phyloP scores from a whole-genome alignment of 1,140 invertebrate genomes.

The Metopolophium dirhodum region DNA sequence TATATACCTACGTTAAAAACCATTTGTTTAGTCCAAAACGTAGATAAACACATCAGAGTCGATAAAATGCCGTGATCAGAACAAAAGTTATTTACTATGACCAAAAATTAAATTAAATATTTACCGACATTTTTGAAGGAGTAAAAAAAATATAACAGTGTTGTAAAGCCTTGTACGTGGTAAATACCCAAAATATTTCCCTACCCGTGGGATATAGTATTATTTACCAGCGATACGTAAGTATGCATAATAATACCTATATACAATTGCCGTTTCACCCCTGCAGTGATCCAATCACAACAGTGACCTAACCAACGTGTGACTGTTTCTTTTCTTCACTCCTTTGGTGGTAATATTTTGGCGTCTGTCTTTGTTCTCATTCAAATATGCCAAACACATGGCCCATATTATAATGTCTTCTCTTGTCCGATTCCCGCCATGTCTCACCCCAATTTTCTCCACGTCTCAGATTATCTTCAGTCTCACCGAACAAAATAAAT shows the following conservation, averaged over 20 bases:
- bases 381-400: constrained; percentile 11
- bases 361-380: not conserved
- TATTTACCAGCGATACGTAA: not conserved
- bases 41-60: not conserved
- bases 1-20: not conserved
- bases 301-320: not conserved
- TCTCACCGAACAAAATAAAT: not conserved
- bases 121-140: not conserved
- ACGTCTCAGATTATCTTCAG: not conserved
- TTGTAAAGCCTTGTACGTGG: not conserved
- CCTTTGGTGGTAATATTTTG: not conserved
- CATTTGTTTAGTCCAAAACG: not conserved
- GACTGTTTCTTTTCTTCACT: not conserved
- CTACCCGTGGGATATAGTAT: not conserved
- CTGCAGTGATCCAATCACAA: not conserved
- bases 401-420: not conserved
- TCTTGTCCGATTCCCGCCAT: not conserved
- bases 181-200: not conserved
- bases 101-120: not conserved
- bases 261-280: not conserved
- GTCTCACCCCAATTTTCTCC: not conserved
- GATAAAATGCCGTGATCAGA: not conserved
- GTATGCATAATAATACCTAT: not conserved
- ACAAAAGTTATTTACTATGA: not conserved
- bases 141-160: not conserved